phyloP scores from a whole-genome alignment of 1,140 invertebrate species.

The Cydia pomonella region DNA sequence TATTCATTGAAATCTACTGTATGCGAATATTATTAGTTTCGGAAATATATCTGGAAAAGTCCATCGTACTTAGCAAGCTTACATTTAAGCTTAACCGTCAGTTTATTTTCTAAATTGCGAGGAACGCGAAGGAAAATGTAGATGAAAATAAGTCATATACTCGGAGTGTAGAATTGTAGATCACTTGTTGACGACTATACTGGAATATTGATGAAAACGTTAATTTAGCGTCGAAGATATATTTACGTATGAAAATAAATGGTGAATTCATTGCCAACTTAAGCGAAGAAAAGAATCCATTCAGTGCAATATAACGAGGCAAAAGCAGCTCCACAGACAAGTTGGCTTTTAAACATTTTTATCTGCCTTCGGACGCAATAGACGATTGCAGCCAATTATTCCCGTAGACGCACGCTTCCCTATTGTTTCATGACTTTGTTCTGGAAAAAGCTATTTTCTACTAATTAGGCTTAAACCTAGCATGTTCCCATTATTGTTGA shows the following conservation, averaged over 20 bases:
- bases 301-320: slow-evolving; percentile 20
- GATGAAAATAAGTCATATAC: no score
- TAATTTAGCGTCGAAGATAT: no score
- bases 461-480: slow-evolving; percentile 22
- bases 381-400: slow-evolving; percentile 31
- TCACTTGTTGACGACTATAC: no score
- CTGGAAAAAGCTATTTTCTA: slow-evolving; percentile 8
- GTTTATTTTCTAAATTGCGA: no score
- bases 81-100: no score
- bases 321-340: slow-evolving; percentile 19
- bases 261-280: slow-evolving; percentile 12
- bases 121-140: no score
- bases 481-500: slow-evolving; percentile 10
- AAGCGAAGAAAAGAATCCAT: slow-evolving; percentile 26
- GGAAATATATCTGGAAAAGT: no score
- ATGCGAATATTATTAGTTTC: no score
- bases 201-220: no score
- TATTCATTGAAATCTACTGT: neutral
- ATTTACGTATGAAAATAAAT: neutral
- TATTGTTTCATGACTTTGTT: slow-evolving; percentile 27
- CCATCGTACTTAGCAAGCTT: no score
- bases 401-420: slow-evolving; percentile 19
- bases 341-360: slow-evolving; percentile 33
- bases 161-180: no score
- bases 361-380: slow-evolving; percentile 25